These are phyloP conservation scores for Drosophila mojavensis DNA, from an alignment of 1,140 invertebrate genomes.

Conservation along the genomic window DNA sequence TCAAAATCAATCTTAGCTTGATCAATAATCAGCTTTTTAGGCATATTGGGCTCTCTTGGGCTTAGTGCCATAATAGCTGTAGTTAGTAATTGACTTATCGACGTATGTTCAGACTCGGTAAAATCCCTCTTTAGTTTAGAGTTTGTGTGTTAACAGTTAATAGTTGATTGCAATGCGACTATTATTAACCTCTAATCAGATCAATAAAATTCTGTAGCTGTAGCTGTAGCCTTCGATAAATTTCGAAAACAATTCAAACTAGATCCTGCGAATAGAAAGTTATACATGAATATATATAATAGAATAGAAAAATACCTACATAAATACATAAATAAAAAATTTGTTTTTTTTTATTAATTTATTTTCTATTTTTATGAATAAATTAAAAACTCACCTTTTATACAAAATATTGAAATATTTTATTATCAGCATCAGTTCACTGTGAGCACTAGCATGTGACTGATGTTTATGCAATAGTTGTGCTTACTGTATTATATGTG, in stretches of 20 bases:
- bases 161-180: slow-evolving; percentile 1
- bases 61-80: not conserved
- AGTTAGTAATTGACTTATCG: not conserved
- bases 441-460: not conserved
- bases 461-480: not conserved
- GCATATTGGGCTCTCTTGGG: not conserved
- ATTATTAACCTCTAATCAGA: not conserved
- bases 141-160: not conserved
- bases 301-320: no score
- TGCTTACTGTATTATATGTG: no score
- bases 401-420: not conserved
- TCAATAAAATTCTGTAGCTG: not conserved
- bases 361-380: no score
- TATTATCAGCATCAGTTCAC: not conserved
- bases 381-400: slow-evolving; percentile 8
- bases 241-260: not conserved
- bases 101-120: not conserved
- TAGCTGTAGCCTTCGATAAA: not conserved
- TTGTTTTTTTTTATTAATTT: no score
- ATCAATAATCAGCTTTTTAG: not conserved
- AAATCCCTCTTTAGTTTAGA: not conserved
- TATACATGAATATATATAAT: no score
- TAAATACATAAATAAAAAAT: not conserved
- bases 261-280: not conserved
- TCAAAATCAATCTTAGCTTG: not conserved